phyloP scores from a whole-genome alignment of 2,113 vertebrate species.

The Merops nubicus region DNA sequence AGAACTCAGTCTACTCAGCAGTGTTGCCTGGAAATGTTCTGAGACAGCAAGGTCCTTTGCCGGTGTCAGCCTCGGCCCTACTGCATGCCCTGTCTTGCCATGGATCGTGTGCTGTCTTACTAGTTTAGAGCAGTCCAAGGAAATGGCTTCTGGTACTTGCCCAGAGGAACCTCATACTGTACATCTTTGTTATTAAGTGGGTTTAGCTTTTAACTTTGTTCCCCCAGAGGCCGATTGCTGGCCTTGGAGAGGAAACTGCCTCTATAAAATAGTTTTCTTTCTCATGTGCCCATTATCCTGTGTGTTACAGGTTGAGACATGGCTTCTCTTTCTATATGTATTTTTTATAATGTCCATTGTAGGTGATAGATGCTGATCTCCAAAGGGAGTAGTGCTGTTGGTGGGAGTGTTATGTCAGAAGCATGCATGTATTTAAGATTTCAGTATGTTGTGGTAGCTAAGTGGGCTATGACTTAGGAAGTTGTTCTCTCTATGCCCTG shows the following conservation, averaged over 20 bases:
- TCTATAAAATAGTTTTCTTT: background rate
- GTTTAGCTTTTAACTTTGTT: background rate
- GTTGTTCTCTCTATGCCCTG: background rate
- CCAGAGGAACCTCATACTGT: background rate
- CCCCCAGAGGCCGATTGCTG: background rate
- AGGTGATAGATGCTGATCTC: background rate
- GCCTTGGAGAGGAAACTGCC: background rate
- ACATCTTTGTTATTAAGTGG: background rate
- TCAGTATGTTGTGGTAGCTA: background rate
- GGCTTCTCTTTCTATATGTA: background rate
- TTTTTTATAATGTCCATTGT: background rate
- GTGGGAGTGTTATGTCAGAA: background rate
- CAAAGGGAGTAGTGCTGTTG: background rate
- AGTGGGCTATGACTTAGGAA: background rate
- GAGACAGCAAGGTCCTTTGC: background rate
- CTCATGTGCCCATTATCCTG: background rate
- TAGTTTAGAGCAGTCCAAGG: background rate
- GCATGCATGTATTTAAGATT: background rate
- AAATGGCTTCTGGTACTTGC: background rate
- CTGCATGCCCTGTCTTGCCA: background rate
- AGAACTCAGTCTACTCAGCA: background rate
- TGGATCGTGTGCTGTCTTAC: background rate
- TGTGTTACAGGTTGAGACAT: fast-evolving
- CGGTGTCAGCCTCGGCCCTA: background rate
- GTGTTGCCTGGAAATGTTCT: background rate